phyloP scores from a whole-genome alignment of 1,140 invertebrate genomes.

The Papilio dardanus region DNA sequence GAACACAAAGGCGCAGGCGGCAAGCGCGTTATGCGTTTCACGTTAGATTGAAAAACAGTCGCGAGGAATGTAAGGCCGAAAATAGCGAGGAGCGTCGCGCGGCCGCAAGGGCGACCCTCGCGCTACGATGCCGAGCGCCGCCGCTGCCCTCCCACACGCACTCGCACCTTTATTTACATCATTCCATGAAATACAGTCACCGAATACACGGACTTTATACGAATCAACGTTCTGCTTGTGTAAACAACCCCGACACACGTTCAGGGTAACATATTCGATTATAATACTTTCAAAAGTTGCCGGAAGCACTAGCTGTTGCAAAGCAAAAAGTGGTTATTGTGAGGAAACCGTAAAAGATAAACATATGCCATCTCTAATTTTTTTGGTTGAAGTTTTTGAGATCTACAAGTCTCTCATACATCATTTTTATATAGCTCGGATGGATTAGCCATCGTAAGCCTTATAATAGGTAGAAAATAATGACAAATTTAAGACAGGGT shows the following conservation, averaged over 20 bases:
- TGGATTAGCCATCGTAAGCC: too few relatives aligned
- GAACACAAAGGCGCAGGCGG: conserved; percentile 69
- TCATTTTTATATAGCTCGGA: too few relatives aligned
- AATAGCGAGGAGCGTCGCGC: conserved; percentile 79
- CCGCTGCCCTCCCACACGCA: conserved; percentile 48
- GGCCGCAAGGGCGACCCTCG: conserved; percentile 76
- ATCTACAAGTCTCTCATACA: too few relatives aligned
- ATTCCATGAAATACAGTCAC: conserved; percentile 65
- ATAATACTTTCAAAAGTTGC: conserved; percentile 18
- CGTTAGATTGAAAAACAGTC: conserved; percentile 80
- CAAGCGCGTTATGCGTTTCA: conserved; percentile 76
- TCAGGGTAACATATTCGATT: conserved; percentile 49
- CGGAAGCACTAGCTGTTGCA: too few relatives aligned
- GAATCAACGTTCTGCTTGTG: conserved; percentile 58
- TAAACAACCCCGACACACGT: conserved; percentile 56
- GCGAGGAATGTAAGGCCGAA: conserved; percentile 79
- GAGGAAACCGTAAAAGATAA: too few relatives aligned
- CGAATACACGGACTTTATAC: conserved; percentile 53
- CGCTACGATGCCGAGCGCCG: conserved; percentile 52
- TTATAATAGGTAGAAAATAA: too few relatives aligned
- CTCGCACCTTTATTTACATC: conserved; percentile 76
- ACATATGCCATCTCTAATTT: too few relatives aligned
- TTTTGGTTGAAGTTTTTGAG: too few relatives aligned
- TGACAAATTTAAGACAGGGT: too few relatives aligned
- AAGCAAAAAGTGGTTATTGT: too few relatives aligned